A percentile compares a stretch with the other conserved stretches of the same genome.
Evolutionary conservation across 2,113 vertebrate genomes (phyloP).

Genomic region (Bufo bufo): DNA sequence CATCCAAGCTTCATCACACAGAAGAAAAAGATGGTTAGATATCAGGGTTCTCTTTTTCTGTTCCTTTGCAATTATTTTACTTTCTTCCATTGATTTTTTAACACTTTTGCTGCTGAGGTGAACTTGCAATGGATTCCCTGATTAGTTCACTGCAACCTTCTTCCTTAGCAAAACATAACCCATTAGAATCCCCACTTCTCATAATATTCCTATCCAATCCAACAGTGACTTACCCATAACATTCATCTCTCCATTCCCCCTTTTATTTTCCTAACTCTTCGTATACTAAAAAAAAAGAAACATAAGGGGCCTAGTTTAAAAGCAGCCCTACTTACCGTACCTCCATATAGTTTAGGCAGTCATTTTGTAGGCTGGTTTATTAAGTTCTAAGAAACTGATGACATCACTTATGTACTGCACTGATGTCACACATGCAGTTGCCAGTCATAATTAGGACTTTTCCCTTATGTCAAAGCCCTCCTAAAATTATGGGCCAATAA

Average conservation of each 20-base stretch:
- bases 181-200: conserved; percentile 59
- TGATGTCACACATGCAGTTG: neutral
- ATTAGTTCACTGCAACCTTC: conserved; percentile 50
- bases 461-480: no score
- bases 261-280: conserved; percentile 58
- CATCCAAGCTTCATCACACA: conserved; percentile 89
- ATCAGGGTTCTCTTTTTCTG: conserved; percentile 73
- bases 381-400: neutral
- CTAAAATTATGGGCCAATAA: no score
- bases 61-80: conserved; percentile 64
- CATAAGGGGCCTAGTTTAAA: neutral
- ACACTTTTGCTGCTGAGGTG: conserved; percentile 52
- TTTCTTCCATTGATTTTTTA: conserved; percentile 59
- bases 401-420: neutral
- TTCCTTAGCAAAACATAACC: conserved; percentile 50
- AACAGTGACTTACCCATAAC: conserved; percentile 63
- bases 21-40: conserved; percentile 93
- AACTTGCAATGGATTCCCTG: conserved; percentile 43
- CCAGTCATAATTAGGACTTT: no score
- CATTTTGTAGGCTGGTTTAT: neutral
- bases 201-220: conserved; percentile 60
- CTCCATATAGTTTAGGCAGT: neutral
- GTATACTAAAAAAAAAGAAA: conserved; percentile 54
- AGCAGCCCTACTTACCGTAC: neutral
- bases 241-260: conserved; percentile 63